Evolutionary conservation across 2,797 vertebrate genomes (phyloP).

Genomic region (Chromobotia macracanthus): DNA sequence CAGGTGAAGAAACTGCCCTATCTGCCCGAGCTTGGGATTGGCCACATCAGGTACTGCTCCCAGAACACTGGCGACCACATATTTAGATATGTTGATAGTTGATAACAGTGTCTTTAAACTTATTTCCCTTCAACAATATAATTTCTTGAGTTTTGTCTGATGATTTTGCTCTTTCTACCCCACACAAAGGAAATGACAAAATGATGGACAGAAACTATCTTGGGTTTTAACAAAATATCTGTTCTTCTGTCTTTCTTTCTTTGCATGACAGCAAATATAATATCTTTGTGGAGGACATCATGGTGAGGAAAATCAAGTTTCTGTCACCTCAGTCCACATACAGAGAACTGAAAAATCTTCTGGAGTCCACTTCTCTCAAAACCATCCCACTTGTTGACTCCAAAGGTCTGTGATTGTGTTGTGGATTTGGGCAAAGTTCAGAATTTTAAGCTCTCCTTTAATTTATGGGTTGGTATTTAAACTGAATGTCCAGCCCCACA

Average conservation of each 20-base stretch:
- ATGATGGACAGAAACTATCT: slow-evolving; percentile 7
- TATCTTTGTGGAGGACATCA: slow-evolving; percentile 98
- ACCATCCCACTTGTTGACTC: slow-evolving; percentile 93
- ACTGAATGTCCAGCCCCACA: no score
- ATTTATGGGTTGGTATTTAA: no score
- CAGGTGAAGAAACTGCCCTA: slow-evolving; percentile 98
- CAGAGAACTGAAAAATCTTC: slow-evolving; percentile 81
- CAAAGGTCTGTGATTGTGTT: slow-evolving; percentile 77
- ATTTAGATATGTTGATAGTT: background rate
- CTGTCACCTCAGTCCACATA: slow-evolving; percentile 89
- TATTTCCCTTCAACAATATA: background rate
- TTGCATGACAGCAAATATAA: slow-evolving; percentile 89
- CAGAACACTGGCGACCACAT: background rate
- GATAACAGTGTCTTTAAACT: background rate
- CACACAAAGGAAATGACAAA: background rate
- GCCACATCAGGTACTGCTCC: slow-evolving; percentile 87
- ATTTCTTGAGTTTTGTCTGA: background rate
- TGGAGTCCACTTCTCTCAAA: slow-evolving; percentile 85
- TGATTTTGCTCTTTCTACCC: background rate
- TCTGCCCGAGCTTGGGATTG: slow-evolving; percentile 93
- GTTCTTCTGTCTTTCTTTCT: slow-evolving; percentile 24
- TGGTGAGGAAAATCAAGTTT: slow-evolving; percentile 93
- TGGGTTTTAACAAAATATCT: background rate
- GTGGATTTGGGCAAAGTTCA: no score
- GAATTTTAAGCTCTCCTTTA: no score